These are phyloP conservation scores for Setophaga coronata DNA, from an alignment of 2,113 vertebrate species.

Conservation along the genomic window DNA sequence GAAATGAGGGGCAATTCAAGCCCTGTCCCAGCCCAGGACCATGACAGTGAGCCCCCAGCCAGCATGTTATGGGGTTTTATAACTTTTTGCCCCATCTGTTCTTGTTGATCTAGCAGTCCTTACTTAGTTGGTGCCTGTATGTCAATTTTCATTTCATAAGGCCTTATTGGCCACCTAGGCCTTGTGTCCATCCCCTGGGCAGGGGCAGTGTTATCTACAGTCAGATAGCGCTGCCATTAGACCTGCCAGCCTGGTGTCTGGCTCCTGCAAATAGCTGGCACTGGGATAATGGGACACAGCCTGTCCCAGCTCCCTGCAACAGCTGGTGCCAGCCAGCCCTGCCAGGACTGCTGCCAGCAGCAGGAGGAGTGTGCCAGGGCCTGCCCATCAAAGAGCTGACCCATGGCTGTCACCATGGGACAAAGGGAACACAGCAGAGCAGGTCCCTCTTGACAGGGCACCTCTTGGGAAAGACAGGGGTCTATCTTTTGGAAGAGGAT, in stretches of 20 bases:
- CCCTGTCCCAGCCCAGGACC: neutral
- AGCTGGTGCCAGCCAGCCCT: constrained; percentile 47
- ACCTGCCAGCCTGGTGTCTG: constrained; percentile 4
- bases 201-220: neutral
- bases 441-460: neutral
- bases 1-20: neutral
- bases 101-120: neutral
- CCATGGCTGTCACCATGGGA: neutral
- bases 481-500: neutral
- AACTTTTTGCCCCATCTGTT: neutral
- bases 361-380: neutral
- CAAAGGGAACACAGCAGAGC: neutral
- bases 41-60: rapidly evolving
- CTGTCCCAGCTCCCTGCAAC: neutral
- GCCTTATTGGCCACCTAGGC: neutral
- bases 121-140: neutral
- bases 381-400: neutral
- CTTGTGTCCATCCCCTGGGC: neutral
- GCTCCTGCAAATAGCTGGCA: constrained; percentile 1
- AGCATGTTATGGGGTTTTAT: rapidly evolving
- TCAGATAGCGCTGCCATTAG: neutral
- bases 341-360: neutral
- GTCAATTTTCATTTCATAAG: neutral
- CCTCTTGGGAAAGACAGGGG: neutral
- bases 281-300: neutral